Base-by-base conservation (phyloP, 2,113 vertebrate genomes). In the Uria lomvia region DNA sequence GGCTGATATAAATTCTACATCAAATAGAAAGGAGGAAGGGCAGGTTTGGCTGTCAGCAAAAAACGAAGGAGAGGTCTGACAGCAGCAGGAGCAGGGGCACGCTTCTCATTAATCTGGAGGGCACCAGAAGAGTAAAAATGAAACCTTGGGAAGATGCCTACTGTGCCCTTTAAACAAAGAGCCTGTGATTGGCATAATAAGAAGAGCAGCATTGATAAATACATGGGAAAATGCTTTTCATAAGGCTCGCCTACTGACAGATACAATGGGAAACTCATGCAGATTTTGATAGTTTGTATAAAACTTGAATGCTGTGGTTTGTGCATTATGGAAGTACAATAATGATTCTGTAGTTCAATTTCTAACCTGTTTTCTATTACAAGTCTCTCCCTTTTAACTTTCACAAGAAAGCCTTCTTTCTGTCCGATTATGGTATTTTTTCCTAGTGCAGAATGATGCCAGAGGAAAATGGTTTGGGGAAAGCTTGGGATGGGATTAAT, bases 1-100 rank as follows among this genome's bases (percentile, higher is more conserved):
- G 96, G 80, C 86, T 91, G 96, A 81, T 94, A 94, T 96, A 97
- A 96, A 96, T 97, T 94, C 94, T 95, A 94, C 94, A 95, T 97
- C 97, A 98, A 97, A 97, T 96, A 85, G 90, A 93, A 76, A n/a
- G 72, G 77, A 97, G 86, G 94, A 97, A 96, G 76, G 91, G 74
- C 75, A 97, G 93, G 94, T 95, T 95, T 94, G 82, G 80, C 71
- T 93, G 94, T 95, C 94, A 95, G 90, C 79, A 93, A 94, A 96
- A 96, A 95, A 81, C 4, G 80, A 84, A 89, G 94, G 92, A 93
- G 74, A 88, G 68, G 88, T 86, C 83, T 98, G 96, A 93, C 80
- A 96, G 90, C 22, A 6, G 47, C 66, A 85, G 82, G 86, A 93
- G 92, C 71, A 55, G 43, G 67, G 63, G 12, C 70, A 96, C 80